Percentiles rank a stretch among this genome's conserved stretches.
Evolutionary conservation across 1,140 invertebrate genomes (phyloP).

Genomic region (honey bee (Apis mellifera)): Amel_HAv3.1 CM009932.2:13417501-13418000

Average conservation of each 20-base stretch:
- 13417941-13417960: slow-evolving; percentile 72
- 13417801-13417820: slow-evolving; percentile 81
- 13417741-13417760: slow-evolving; percentile 87
- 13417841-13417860: background rate
- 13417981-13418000: slow-evolving; percentile 73
- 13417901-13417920: slow-evolving; percentile 68
- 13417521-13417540: background rate
- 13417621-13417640: slow-evolving; percentile 71
- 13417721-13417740: slow-evolving; percentile 84
- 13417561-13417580: slow-evolving; percentile 65
- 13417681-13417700: slow-evolving; percentile 84
- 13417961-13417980: slow-evolving; percentile 75
- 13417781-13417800: slow-evolving; percentile 80
- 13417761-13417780: slow-evolving; percentile 84
- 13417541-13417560: background rate
- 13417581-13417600: slow-evolving; percentile 74
- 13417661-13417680: slow-evolving; percentile 83
- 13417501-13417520: too few relatives aligned
- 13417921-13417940: slow-evolving; percentile 69
- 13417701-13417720: slow-evolving; percentile 84
- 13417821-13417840: slow-evolving; percentile 81
- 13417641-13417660: slow-evolving; percentile 80
- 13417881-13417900: background rate
- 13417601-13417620: slow-evolving; percentile 65
- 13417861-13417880: too few relatives aligned